Evolutionary conservation across 2,113 vertebrate genomes (phyloP), one percentile per base, ranked within the genome.

Genomic region (Dermatemys mawii): DNA sequence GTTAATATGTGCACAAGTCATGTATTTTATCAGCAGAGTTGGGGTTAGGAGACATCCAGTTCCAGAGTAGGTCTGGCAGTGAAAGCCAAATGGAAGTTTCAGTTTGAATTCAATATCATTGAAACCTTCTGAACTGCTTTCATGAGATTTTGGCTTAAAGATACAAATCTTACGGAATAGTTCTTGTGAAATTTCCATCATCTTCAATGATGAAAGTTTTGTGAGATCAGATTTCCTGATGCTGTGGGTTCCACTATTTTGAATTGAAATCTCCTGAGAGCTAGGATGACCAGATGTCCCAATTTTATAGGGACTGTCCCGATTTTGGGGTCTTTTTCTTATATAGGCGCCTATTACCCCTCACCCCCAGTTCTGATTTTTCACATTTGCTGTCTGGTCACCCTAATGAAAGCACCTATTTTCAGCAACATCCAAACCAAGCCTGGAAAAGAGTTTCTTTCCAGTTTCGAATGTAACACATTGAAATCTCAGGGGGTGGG

Each of bases 191-290:
- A 94, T 95, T 97, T 97, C 94, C 94, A 93, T 97, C 96, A 94
- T 93, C 67, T 0, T 83, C 96, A 83, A 94, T 97, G 94, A 97
- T 97, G 96, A 96, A 97, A 95, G 81, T 48, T 91, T 93, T 97
- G 95, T 97, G 95, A 97, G 95, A 96, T 97, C 95, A 97, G 95
- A 93, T 94, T 97, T 96, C 90, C 81, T 96, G 90, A 90, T 95
- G 90, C 86, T 0, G 8, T 78, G 87, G 91, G 93, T 95, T 76
- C 70, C 73, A 44, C 44, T 13, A 26, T 44, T 76, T 76, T 96
- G 93, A 88, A 93, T 83, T 88, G 94, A 92, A 93, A 53, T 93
- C 97, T 96, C 91, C 22, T 78, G 97, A 92, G 96, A 93, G n/a
- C n/a, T n/a, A n/a, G n/a, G n/a, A n/a, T n/a, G n/a, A n/a, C n/a